A percentile compares a stretch with the other conserved stretches of the same genome.
Evolutionary conservation across 37 sponge, comb jelly and placozoan species (phyloP).

Genomic region (Haliclona indistincta): DNA sequence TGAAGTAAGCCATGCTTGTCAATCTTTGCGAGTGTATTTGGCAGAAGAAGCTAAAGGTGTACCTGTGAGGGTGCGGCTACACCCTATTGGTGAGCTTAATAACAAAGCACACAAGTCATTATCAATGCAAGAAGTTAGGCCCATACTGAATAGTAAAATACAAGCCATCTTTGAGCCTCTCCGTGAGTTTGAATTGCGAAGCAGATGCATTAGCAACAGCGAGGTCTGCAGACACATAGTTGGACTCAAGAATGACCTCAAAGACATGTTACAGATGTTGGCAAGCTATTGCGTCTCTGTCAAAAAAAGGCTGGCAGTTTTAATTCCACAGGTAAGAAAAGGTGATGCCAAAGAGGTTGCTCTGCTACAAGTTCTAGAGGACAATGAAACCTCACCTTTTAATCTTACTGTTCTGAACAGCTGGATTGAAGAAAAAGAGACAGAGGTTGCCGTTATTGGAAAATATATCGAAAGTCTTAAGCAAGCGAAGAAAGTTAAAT

Average conservation of each 20-base stretch:
- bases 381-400: constrained; percentile 16
- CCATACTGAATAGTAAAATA: constrained; percentile 3
- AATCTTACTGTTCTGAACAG: background rate
- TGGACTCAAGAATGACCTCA: constrained; percentile 5
- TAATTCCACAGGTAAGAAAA: constrained; percentile 18
- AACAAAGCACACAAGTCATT: no score
- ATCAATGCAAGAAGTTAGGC: constrained; percentile 12
- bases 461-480: no score
- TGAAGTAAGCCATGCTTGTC: constrained; percentile 16
- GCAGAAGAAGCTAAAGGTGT: no score
- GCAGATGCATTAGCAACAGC: constrained; percentile 8
- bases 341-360: constrained; percentile 19
- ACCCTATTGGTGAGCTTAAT: constrained; percentile 18
- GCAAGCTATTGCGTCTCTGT: background rate
- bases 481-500: no score
- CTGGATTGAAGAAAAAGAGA: constrained; percentile 28
- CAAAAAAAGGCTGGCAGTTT: background rate
- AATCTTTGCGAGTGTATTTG: background rate
- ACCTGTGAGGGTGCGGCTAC: constrained; percentile 24
- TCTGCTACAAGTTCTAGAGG: constrained; percentile 2
- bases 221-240: background rate
- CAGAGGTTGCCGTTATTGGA: no score
- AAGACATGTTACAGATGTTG: background rate
- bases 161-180: constrained; percentile 23
- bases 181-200: background rate